These are phyloP conservation scores for Propithecus deckenii DNA, from an alignment of 2,797 vertebrate genomes.

Conservation along the genomic window DNA sequence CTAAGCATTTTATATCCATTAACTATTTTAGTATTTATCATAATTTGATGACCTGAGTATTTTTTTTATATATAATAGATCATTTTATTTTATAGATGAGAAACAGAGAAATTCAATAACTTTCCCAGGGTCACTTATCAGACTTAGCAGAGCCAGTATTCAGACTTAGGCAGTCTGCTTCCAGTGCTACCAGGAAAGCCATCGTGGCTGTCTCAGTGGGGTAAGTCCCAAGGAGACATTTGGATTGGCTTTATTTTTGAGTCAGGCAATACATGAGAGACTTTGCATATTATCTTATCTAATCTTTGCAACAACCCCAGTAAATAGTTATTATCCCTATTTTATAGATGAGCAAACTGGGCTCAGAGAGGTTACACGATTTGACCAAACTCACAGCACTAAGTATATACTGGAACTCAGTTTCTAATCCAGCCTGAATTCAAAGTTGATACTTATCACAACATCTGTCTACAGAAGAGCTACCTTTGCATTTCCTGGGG, in stretches of 20 bases:
- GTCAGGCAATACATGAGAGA: not conserved
- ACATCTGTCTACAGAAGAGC: not conserved
- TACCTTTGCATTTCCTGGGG: not conserved
- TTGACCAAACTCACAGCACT: not conserved
- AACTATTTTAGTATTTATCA: not conserved
- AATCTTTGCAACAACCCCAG: slow-evolving; percentile 2
- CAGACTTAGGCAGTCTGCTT: not conserved
- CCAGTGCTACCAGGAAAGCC: not conserved
- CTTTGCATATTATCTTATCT: not conserved
- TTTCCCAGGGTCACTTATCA: not conserved
- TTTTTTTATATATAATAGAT: not conserved
- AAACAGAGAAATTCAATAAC: not conserved
- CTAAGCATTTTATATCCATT: not conserved
- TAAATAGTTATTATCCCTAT: not conserved
- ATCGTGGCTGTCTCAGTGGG: not conserved
- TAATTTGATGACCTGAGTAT: not conserved
- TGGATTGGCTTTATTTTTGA: slow-evolving; percentile 38
- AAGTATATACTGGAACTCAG: not conserved
- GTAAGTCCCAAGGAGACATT: not conserved
- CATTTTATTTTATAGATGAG: slow-evolving; percentile 24
- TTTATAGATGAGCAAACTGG: slow-evolving; percentile 2
- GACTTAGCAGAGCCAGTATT: not conserved
- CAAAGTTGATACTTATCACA: not conserved
- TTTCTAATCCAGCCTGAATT: not conserved
- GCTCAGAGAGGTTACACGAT: not conserved